Evolutionary conservation across 1,140 invertebrate species (phyloP), one percentile per base, ranked within the genome.

Genomic region (Cherax destructor): DNA sequence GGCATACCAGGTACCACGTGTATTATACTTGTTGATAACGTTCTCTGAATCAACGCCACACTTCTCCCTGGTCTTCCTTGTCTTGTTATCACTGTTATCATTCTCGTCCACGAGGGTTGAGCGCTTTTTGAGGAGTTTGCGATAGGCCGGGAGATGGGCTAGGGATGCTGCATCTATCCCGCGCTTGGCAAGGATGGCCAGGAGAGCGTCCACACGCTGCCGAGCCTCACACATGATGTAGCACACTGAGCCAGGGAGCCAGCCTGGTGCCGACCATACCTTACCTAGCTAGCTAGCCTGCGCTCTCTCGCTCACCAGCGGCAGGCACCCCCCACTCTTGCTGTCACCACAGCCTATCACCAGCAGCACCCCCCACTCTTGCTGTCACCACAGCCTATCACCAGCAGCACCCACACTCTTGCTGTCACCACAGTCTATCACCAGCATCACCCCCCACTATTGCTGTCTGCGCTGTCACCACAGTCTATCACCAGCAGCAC

Each of bases 131-230:
- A 90, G 81, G 16, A 90, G 49, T 49, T 84, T 90, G 80, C 85
- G 88, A 81, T 90, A 90, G 69, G 81, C 72, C 7, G 80, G 74
- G 13, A 90, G 81, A 21, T n/a, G 21, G 24, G 79, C 56, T 13
- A 90, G 88, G 13, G 72, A 61, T 5, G 88, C 72, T 1, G 76
- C 61, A 69, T 90, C 83, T n/a, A 90, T 50, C n/a, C 88, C 88
- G 65, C 88, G 88, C 56, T 90, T 90, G 56, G 77, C 56, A 13
- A 90, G 88, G 6, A 24, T 24, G n/a, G 80, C 88, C 41, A 90
- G 88, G 72, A 90, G 80, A 21, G 24, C 30, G 1, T n/a, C 41
- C n/a, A 90, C 88, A 41, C 83, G 88, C 72, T 90, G 81, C 88
- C 52, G 49, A 21, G 81, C 83, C 69, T 50, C 72, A 49, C 88